Evolutionary conservation across 2,797 vertebrate genomes (phyloP), one percentile per base, ranked within the genome.

Genomic region (Siniperca obscura): DNA sequence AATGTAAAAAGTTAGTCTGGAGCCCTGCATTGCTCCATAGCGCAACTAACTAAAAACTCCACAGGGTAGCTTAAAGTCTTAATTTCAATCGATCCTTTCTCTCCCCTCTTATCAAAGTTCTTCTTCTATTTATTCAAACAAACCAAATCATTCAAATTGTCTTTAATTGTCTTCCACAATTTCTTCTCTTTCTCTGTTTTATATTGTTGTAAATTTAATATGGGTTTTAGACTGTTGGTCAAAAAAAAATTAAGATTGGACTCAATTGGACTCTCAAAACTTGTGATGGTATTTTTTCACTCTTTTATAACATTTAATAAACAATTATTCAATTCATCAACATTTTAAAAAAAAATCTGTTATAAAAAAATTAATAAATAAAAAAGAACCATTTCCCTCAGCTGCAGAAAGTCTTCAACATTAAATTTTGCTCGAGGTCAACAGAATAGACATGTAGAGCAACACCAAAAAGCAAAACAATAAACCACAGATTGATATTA

Each of bases 401-500:
- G 57, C 69, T 50, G 19, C 40, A 34, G 44, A 48, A 40, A 66
- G 27, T 9, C 44, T 25, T 44, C 70, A 27, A 66, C 56, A 70
- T 76, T 70, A 52, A 79, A 74, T 70, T 65, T 17, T 14, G 48
- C 64, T 38, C 0, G 10, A 74, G 46, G 57, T 55, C 38, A 59
- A 70, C 19, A 70, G 5, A 68, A 52, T 3, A 10, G 11, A 75
- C 40, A 52, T 3, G 22, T 21, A 52, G 36, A 74, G 53, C 70
- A 66, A 21, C n/a, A 46, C 10, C 44, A 61, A 36, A 60, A 27
- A 57, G 21, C 40, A 67, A 67, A 70, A 67, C 64, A 71, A 56
- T 57, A 69, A 65, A 85, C 62, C 10, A n/a, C 46, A 60, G 16
- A 42, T 42, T 19, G 0, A 83, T 70, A 30, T 60, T 16, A 34